Evolutionary conservation across 2,113 vertebrate species (phyloP), one percentile per base, ranked within the genome.

Genomic region (Spilogale gracilis): DNA sequence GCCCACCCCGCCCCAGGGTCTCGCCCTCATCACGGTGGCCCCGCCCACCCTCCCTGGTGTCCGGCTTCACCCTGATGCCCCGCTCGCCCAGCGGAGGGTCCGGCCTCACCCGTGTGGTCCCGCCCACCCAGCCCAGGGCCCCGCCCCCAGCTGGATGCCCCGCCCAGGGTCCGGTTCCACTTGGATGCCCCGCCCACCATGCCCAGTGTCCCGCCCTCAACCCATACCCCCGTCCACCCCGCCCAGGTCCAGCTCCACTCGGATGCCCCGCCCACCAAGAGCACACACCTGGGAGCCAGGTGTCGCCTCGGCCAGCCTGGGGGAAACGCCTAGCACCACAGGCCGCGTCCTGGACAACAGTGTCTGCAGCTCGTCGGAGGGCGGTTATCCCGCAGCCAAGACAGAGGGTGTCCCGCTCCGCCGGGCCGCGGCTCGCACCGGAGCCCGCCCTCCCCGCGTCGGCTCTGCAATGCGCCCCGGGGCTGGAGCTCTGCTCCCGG

Each of bases 31-130:
- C 23, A 12, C 61, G 9, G 8, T 23, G 23, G 23, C 23, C 60
- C 9, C 23, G 25, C 38, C 18, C 18, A 38, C 18, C 9, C 69
- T n/a, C n/a, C n/a, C n/a, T 9, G 1, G n/a, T 16, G 17, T 2
- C 32, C 32, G 4, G 32, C n/a, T 3, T 30, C 10, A 5, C 6
- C 6, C 8, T 0, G 18, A 2, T 61, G 45, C 25, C 30, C 52
- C 32, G 2, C 48, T 11, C 79, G 32, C 48, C 27, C 21, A 6
- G 48, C 43, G 13, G 14, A 3, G 17, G 63, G 38, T 38, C 38
- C 38, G 38, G 38, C 38, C 38, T 10, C 58, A 3, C 25, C 21
- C 25, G 14, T 38, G 38, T 38, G 38, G 38, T 16, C 30, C 52
- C 32, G 2, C 48, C 16, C 79, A 52, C 48, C 27, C 21, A 6